Conservation (phyloP, 2,888 invertebrate genomes). For the Lepidocyrtinus sp. region DNA sequence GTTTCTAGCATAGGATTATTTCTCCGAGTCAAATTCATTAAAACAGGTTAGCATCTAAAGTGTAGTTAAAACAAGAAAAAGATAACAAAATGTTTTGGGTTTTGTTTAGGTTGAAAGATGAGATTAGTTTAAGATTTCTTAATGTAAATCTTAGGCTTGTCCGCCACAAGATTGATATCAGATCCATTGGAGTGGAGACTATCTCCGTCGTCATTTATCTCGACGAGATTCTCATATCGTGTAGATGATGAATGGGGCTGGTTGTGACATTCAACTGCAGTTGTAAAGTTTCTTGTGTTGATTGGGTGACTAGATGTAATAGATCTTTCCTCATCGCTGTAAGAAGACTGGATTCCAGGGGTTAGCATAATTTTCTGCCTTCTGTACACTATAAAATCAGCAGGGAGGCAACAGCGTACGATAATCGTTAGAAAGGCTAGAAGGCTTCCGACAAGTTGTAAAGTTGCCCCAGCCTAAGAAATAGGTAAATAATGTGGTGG, state of each 20-base stretch:
- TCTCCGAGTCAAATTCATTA: too few relatives aligned
- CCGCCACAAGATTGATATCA: slow-evolving; percentile 37
- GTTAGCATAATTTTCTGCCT: slow-evolving; percentile 23
- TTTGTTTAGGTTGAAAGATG: too few relatives aligned
- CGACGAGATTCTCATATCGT: slow-evolving; percentile 1
- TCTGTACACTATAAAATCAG: slow-evolving; percentile 49
- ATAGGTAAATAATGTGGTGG: background rate
- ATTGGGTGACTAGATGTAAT: background rate
- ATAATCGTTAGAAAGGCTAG: slow-evolving; percentile 41
- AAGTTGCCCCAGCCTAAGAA: slow-evolving; percentile 32
- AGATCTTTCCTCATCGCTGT: slow-evolving; percentile 17
- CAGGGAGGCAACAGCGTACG: slow-evolving; percentile 40
- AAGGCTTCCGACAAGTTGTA: slow-evolving; percentile 48
- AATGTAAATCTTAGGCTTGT: too few relatives aligned
- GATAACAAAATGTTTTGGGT: too few relatives aligned
- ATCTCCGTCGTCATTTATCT: slow-evolving; percentile 17
- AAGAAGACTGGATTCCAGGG: slow-evolving; percentile 24
- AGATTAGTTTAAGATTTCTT: too few relatives aligned
- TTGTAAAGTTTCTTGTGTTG: background rate
- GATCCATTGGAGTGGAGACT: slow-evolving; percentile 33
- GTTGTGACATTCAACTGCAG: slow-evolving; percentile 28
- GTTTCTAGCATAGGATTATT: too few relatives aligned
- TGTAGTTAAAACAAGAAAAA: too few relatives aligned
- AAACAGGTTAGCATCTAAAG: too few relatives aligned
- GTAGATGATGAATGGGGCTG: background rate